Base-by-base conservation (phyloP, 2,888 invertebrate genomes). In the Ceraclea dissimilis region DNA sequence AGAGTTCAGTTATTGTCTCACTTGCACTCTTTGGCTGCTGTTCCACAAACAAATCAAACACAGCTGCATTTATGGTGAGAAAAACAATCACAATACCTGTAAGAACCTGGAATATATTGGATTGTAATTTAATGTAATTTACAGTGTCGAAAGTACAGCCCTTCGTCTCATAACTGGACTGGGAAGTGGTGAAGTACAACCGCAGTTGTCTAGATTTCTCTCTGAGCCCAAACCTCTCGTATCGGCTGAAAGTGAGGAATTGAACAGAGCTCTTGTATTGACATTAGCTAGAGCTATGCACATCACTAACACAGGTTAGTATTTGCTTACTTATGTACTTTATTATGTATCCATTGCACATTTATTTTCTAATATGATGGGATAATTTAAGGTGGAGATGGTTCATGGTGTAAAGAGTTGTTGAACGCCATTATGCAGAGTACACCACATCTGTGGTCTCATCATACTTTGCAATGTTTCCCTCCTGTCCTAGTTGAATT, bases 371-470 rank as follows among this genome's bases (percentile, higher is more conserved):
- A 26, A 26, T 26, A 6, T 26, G 10, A 26, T 26, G 26, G 4
- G 4, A 26, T 46, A 4, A 19, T 46, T 46, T 17, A 65, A 77
- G 78, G 76, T 19, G 76, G 69, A 61, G 78, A 81, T 53, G 86
- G 88, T 0, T 82, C 85, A 2, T 95, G 96, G 83, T 94, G 94
- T 65, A 90, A 91, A 67, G 96, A 97, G 66, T 76, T 97, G 19
- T 74, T 97, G 5, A 85, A 86, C 1, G 88, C 90, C 0, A 93
- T 97, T 19, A 91, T 93, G 83, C 90, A 93, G 63, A 91, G 91
- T 69, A 97, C 96, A 0, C 95, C 96, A 0, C 95, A 95, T 70
- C 87, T 90, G 65, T 97, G 96, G 96, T 92, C 95, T 0, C 86
- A 89, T 59, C 93, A 94, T 69, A 95, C 94, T 0, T 73, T 96